Conservation (phyloP, 2,113 vertebrate genomes). For the Eulacestoma nigropectus region DNA sequence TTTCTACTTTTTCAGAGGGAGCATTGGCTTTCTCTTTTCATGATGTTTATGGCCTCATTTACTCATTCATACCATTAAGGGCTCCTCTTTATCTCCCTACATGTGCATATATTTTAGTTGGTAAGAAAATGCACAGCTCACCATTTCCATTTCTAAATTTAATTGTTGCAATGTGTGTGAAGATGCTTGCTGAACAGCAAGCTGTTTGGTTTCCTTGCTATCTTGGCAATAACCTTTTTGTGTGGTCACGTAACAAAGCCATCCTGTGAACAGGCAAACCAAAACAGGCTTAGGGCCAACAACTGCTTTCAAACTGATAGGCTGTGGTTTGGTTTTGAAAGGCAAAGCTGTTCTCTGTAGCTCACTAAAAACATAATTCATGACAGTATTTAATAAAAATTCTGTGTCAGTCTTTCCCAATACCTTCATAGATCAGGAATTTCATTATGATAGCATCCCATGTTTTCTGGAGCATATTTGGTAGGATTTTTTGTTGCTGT, state of each 20-base stretch:
- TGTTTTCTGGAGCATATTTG: not conserved
- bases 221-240: not conserved
- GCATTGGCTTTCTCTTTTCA: not conserved
- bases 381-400: not conserved
- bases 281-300: not conserved
- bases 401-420: not conserved
- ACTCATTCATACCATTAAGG: not conserved
- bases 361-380: not conserved
- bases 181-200: not conserved
- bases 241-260: not conserved
- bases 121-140: not conserved
- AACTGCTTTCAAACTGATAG: not conserved
- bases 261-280: not conserved
- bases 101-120: not conserved
- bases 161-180: not conserved
- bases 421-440: not conserved
- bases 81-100: not conserved
- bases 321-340: not conserved
- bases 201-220: conserved; percentile 15
- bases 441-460: not conserved
- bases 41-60: not conserved
- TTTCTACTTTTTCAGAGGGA: not conserved
- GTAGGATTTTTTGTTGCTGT: not conserved
- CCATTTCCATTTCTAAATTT: not conserved
- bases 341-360: not conserved